Conservation (phyloP, 2,797 vertebrate genomes). For the Acrocephalus scirpaceus region DNA sequence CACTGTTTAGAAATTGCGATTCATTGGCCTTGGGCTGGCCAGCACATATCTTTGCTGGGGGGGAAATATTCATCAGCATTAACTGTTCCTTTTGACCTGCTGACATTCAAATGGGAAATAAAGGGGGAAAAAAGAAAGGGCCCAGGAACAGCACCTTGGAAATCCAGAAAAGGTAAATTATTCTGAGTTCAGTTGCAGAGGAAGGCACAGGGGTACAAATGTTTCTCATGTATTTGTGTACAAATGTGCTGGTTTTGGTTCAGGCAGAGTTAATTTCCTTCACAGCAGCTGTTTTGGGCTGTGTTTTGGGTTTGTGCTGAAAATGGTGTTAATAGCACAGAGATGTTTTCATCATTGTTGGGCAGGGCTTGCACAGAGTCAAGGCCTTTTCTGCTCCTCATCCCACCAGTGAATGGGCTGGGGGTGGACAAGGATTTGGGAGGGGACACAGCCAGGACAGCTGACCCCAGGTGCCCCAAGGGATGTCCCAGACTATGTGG, state of each 20-base stretch:
- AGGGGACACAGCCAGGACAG: neutral
- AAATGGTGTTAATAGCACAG: neutral
- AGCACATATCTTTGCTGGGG: conserved; percentile 12
- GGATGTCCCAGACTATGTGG: neutral
- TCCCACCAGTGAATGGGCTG: neutral
- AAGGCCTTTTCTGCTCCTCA: neutral
- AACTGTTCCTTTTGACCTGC: conserved; percentile 58
- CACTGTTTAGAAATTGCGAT: conserved; percentile 7
- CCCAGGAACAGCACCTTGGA: neutral
- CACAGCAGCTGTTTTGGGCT: neutral
- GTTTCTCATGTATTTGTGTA: accelerated
- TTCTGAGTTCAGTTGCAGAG: neutral
- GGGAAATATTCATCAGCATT: conserved; percentile 56
- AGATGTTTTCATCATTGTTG: neutral
- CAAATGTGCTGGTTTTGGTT: neutral
- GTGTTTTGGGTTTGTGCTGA: neutral
- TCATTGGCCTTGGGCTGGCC: conserved; percentile 42
- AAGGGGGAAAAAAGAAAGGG: neutral
- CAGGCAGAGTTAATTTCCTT: neutral
- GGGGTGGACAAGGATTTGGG: neutral
- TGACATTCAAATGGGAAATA: conserved; percentile 38
- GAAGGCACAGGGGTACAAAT: neutral
- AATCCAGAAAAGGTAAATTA: neutral
- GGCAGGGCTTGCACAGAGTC: neutral
- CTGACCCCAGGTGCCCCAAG: neutral